A percentile compares a stretch with the other conserved stretches of the same genome.
These are phyloP conservation scores for Tyria jacobaeae DNA, from an alignment of 2,888 invertebrate species.

Conservation along the genomic window DNA sequence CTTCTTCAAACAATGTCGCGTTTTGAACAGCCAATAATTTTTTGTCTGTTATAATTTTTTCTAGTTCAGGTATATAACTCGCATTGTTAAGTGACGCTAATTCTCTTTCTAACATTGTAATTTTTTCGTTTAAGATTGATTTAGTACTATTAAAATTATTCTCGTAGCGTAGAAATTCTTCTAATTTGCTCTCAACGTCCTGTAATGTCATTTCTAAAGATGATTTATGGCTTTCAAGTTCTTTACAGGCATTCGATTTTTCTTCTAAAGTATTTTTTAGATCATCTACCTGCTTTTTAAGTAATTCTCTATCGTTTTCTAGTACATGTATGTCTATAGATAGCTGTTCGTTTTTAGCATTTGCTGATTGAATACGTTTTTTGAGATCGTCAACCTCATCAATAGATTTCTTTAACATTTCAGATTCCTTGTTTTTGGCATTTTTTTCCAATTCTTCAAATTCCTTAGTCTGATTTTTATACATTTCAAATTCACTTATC, in stretches of 20 bases:
- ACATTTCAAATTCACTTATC: constrained; percentile 73
- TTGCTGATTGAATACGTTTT: constrained; percentile 65
- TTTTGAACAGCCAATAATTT: constrained; percentile 55
- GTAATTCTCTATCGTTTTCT: constrained; percentile 82
- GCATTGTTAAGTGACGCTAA: constrained; percentile 32
- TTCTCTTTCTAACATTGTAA: constrained; percentile 47
- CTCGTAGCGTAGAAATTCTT: constrained; percentile 38
- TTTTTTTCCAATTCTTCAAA: constrained; percentile 81
- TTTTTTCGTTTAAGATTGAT: constrained; percentile 54
- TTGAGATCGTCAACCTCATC: constrained; percentile 78
- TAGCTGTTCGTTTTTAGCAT: constrained; percentile 80
- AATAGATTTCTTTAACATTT: constrained; percentile 63
- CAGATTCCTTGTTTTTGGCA: constrained; percentile 61
- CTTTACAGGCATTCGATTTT: constrained; percentile 39
- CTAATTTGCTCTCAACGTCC: constrained; percentile 43
- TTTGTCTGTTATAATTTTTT: constrained; percentile 55
- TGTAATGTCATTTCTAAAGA: constrained; percentile 40
- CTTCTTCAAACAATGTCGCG: constrained; percentile 49
- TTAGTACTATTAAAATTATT: constrained; percentile 59
- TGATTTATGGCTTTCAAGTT: constrained; percentile 37
- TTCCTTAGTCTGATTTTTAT: constrained; percentile 79
- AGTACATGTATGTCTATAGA: constrained; percentile 83
- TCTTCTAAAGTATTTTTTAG: constrained; percentile 62
- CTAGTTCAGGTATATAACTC: constrained; percentile 24
- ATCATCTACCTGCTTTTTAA: constrained; percentile 78